A percentile compares a stretch with the other conserved stretches of the same genome.
Evolutionary conservation across 2,113 vertebrate species (phyloP).

Genomic region (Ctenodactylus gundi): DNA sequence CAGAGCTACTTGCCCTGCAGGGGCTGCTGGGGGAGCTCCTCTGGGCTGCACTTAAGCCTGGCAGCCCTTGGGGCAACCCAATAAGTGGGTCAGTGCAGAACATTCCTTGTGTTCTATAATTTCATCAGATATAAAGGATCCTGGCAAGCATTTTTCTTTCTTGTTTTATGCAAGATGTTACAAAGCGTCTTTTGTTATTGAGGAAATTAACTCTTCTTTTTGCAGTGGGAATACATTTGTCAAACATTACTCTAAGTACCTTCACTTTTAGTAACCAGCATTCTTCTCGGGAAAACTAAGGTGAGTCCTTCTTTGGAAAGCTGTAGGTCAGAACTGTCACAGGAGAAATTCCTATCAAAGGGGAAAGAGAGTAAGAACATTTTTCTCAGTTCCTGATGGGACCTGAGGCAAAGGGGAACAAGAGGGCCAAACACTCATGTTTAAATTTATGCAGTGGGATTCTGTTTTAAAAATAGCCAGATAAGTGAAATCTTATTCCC

Average conservation of each 20-base stretch:
- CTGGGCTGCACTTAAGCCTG: neutral
- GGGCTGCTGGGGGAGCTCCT: neutral
- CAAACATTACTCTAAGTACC: neutral
- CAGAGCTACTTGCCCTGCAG: neutral
- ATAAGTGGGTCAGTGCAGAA: neutral
- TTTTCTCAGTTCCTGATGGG: rapidly evolving
- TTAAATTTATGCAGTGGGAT: neutral
- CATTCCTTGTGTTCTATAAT: no score
- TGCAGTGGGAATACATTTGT: neutral
- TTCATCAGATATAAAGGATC: neutral
- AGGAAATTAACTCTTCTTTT: neutral
- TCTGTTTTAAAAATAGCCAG: neutral
- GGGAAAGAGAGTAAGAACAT: neutral
- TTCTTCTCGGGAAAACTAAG: neutral
- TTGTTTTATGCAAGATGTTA: neutral
- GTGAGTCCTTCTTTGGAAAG: neutral
- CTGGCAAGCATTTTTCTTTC: neutral
- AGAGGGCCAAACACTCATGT: neutral
- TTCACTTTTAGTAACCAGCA: neutral
- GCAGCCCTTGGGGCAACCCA: neutral
- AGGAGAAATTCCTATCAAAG: neutral
- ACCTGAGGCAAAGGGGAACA: rapidly evolving
- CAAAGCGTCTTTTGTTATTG: neutral
- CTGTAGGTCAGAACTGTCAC: neutral
- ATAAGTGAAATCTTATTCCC: neutral